These are phyloP conservation scores for Tenualosa ilisha DNA, from an alignment of 2,797 vertebrate genomes.

Conservation along the genomic window DNA sequence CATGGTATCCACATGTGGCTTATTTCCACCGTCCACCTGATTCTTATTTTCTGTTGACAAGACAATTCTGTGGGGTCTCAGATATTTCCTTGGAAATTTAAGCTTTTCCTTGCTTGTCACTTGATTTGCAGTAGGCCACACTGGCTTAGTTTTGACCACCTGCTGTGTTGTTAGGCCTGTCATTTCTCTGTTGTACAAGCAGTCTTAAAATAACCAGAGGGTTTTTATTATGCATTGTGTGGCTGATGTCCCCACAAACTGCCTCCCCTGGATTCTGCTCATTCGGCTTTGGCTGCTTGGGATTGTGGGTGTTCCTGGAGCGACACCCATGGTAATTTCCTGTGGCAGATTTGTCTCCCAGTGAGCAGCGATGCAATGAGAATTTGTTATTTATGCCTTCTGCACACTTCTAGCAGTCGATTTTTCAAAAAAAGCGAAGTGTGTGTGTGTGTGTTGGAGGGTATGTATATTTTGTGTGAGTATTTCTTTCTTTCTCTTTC, in stretches of 20 bases:
- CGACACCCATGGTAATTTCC: conserved; percentile 72
- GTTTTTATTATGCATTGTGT: conserved; percentile 38
- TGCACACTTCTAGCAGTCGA: conserved; percentile 35
- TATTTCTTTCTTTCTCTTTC: neutral
- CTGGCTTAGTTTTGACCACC: neutral
- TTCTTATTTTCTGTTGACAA: neutral
- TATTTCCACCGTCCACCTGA: neutral
- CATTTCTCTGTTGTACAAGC: conserved; percentile 24
- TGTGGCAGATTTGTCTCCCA: conserved; percentile 63
- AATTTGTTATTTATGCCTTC: conserved; percentile 62
- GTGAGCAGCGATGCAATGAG: conserved; percentile 47
- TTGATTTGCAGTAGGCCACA: neutral
- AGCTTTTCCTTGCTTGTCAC: neutral
- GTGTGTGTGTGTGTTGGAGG: neutral
- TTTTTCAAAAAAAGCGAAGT: neutral
- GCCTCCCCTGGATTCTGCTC: conserved; percentile 24
- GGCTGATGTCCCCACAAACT: conserved; percentile 26
- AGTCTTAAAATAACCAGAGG: conserved; percentile 18
- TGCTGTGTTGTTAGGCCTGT: conserved; percentile 30
- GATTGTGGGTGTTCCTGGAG: conserved; percentile 56
- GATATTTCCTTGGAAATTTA: conserved; percentile 4
- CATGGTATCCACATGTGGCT: neutral
- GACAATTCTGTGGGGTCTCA: neutral
- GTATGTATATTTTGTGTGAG: conserved; percentile 36
- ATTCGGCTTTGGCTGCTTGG: conserved; percentile 45